Percentiles rank a stretch among this genome's conserved stretches.
Conservation (phyloP, 2,888 invertebrate genomes). For the Imbricaverruca yamaguchii region DNA sequence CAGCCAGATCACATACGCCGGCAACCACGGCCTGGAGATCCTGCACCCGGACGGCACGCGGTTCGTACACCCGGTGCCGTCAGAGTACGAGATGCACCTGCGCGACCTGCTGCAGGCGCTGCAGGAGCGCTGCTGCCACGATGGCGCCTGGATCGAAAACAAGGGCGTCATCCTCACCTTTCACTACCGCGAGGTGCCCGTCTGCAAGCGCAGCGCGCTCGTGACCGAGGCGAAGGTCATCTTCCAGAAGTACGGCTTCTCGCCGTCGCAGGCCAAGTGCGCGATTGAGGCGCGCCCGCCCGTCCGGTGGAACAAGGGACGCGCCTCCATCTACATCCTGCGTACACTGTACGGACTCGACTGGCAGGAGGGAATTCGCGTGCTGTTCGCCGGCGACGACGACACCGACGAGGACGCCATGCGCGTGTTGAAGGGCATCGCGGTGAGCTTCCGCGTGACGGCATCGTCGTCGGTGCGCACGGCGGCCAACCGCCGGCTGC, state of each 20-base stretch:
- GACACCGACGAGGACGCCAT: conserved; percentile 41
- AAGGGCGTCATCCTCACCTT: conserved; percentile 43
- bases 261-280: conserved; percentile 55
- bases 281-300: conserved; percentile 86
- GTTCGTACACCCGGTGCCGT: conserved; percentile 44
- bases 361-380: conserved; percentile 62
- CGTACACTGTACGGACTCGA: conserved; percentile 83
- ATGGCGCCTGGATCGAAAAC: conserved; percentile 45
- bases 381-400: conserved; percentile 45
- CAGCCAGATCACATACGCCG: conserved; percentile 44
- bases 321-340: conserved; percentile 81
- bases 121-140: conserved; percentile 50
- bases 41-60: conserved; percentile 44
- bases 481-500: conserved; percentile 74
- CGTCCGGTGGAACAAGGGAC: conserved; percentile 83
- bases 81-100: conserved; percentile 41
- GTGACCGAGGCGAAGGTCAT: conserved; percentile 40
- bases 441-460: conserved; percentile 80
- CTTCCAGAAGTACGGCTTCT: conserved; percentile 41
- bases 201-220: conserved; percentile 37
- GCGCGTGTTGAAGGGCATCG: conserved; percentile 55
- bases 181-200: conserved; percentile 42
- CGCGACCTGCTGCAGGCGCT: conserved; percentile 52
- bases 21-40: conserved; percentile 45
- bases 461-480: conserved; percentile 77